phyloP scores from a whole-genome alignment of 2,888 invertebrate species.

The Allacma fusca region DNA sequence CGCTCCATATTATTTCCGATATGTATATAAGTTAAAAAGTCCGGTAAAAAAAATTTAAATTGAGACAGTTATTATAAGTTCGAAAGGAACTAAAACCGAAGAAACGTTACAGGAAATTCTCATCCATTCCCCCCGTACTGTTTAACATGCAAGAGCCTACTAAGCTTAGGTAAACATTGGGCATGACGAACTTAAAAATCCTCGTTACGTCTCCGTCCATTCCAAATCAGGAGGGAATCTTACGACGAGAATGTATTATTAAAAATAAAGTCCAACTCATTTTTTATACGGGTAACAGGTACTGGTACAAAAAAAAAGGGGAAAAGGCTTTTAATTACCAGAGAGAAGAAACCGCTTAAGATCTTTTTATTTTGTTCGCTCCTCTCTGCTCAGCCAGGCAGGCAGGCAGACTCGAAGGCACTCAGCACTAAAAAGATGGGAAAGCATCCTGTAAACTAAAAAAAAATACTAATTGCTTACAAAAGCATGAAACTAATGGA shows the following conservation, averaged over 20 bases:
- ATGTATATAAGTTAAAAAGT: too few species aligned
- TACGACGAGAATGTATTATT: too few species aligned
- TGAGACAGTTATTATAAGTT: too few species aligned
- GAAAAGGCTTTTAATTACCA: conserved; percentile 42
- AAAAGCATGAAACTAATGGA: conserved; percentile 35
- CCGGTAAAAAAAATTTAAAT: too few species aligned
- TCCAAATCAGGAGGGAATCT: too few species aligned
- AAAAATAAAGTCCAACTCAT: conserved; percentile 2
- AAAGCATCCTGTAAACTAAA: conserved; percentile 29
- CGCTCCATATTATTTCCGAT: conserved; percentile 4
- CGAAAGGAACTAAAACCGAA: too few species aligned
- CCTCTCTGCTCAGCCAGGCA: neutral
- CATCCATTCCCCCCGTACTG: too few species aligned
- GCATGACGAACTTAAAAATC: too few species aligned
- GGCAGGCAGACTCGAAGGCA: neutral
- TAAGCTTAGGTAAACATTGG: too few species aligned
- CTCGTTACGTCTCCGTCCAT: too few species aligned
- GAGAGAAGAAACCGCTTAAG: conserved; percentile 31
- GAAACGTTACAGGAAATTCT: too few species aligned
- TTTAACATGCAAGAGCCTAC: too few species aligned
- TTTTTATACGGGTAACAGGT: conserved; percentile 24
- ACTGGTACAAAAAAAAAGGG: conserved; percentile 25
- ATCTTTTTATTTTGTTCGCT: conserved; percentile 5
- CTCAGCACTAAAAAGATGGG: conserved; percentile 6
- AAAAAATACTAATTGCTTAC: conserved; percentile 38